Conservation (phyloP, 2,113 vertebrate genomes). For the Triplophysa rosa region DNA sequence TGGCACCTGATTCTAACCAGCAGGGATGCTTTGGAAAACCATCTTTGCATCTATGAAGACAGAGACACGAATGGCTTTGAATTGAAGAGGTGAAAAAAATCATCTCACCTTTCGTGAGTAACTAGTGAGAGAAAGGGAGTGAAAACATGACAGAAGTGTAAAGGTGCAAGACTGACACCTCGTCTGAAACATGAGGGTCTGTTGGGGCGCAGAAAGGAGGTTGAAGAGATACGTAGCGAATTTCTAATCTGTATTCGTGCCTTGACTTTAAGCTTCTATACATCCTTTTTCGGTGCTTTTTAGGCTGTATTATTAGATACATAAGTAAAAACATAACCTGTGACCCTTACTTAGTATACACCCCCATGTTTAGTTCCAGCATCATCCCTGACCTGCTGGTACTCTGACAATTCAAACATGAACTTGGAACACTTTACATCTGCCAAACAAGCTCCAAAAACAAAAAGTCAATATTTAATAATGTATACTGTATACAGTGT, state of each 20-base stretch:
- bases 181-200: slow-evolving; percentile 42
- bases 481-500: no score
- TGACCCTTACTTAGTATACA: not conserved
- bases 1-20: slow-evolving; percentile 45
- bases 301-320: not conserved
- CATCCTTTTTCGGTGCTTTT: not conserved
- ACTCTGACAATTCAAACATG: not conserved
- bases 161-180: slow-evolving; percentile 48
- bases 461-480: slow-evolving; percentile 14
- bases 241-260: slow-evolving; percentile 35
- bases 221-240: not conserved
- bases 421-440: not conserved
- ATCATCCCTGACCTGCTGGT: no score
- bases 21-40: slow-evolving; percentile 39
- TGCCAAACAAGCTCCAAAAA: not conserved
- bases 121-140: slow-evolving; percentile 23
- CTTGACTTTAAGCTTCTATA: slow-evolving; percentile 55
- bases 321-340: not conserved
- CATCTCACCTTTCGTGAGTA: slow-evolving; percentile 24
- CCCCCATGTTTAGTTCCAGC: not conserved
- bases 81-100: slow-evolving; percentile 15
- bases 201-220: slow-evolving; percentile 4
- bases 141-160: slow-evolving; percentile 37
- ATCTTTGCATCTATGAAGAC: slow-evolving; percentile 36
- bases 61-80: not conserved